Conservation (phyloP, 2,888 invertebrate genomes). For the Lypha dubia region DNA sequence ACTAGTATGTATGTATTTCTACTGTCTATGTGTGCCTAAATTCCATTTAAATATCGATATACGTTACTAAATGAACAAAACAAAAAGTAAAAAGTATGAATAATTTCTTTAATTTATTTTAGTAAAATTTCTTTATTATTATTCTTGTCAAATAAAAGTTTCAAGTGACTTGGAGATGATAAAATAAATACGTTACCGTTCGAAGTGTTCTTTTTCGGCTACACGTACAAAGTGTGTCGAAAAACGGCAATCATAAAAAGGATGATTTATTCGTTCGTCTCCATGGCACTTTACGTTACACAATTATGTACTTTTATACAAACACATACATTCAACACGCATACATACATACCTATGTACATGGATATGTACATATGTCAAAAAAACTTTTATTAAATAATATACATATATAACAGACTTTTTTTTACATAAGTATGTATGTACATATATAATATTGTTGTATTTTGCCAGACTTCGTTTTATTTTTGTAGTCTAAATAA, state of each 20-base stretch:
- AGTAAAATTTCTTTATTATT: conserved; percentile 25
- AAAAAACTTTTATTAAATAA: conserved; percentile 27
- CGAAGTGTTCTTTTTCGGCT: too few species aligned
- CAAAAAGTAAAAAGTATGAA: not conserved
- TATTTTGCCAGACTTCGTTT: not conserved
- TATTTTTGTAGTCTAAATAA: not conserved
- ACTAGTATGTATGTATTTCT: too few species aligned
- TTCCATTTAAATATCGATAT: not conserved
- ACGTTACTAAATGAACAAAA: conserved; percentile 14
- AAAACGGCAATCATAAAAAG: too few species aligned
- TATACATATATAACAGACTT: conserved; percentile 23
- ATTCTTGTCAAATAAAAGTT: conserved; percentile 37
- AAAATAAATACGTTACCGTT: too few species aligned
- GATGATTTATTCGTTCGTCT: too few species aligned
- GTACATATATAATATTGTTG: not conserved
- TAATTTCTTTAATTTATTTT: conserved; percentile 36
- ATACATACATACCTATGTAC: too few species aligned
- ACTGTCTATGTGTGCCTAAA: not conserved
- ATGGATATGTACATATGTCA: too few species aligned
- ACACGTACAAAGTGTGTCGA: too few species aligned
- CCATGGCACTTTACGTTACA: not conserved
- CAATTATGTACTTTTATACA: conserved; percentile 32
- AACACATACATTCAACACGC: too few species aligned
- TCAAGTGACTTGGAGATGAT: too few species aligned
- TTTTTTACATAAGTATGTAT: conserved; percentile 19